Evolutionary conservation across 2,113 vertebrate genomes (phyloP).

Genomic region (Ophthalmotilapia sp.): DNA sequence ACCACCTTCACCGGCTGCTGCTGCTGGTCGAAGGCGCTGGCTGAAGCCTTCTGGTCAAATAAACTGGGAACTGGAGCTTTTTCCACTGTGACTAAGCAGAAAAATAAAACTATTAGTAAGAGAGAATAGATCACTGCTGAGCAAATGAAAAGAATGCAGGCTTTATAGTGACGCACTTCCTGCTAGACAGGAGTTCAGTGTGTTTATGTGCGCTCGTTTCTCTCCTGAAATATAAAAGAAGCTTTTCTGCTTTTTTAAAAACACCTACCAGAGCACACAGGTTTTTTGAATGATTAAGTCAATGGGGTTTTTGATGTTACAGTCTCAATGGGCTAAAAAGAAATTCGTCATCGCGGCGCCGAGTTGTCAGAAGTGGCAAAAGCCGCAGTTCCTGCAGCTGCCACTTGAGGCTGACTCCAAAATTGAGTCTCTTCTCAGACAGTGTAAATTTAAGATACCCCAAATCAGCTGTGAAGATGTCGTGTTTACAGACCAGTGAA

Average conservation of each 20-base stretch:
- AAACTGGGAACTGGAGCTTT: conserved; percentile 75
- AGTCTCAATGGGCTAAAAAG: not conserved
- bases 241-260: not conserved
- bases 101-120: not conserved
- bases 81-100: conserved; percentile 54
- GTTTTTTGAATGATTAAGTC: not conserved
- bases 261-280: not conserved
- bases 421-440: not conserved
- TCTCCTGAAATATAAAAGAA: not conserved
- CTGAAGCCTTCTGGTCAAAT: conserved; percentile 75
- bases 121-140: not conserved
- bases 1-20: conserved; percentile 83
- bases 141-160: not conserved
- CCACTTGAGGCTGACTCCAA: not conserved
- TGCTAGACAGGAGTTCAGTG: not conserved
- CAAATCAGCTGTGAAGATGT: not conserved
- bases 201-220: not conserved
- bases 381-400: not conserved
- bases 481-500: fast-evolving
- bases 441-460: fast-evolving
- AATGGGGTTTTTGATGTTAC: not conserved
- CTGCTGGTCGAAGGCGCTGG: conserved; percentile 29
- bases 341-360: fast-evolving
- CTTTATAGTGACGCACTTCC: not conserved
- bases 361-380: not conserved